phyloP scores from a whole-genome alignment of 2,113 vertebrate genomes.

The Corydoras maculifer region DNA sequence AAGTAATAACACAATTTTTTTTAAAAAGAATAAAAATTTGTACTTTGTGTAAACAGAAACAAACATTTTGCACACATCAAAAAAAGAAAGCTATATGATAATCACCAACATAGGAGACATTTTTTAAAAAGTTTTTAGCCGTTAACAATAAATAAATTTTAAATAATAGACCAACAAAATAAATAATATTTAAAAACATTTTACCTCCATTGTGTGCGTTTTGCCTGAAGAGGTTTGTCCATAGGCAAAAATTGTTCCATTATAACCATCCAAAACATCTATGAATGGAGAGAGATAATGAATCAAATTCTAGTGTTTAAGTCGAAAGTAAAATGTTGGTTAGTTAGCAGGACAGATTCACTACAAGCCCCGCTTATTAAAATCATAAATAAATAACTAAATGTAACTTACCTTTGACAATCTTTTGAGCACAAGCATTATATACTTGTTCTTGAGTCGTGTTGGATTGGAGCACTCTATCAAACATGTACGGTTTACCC shows the following conservation, averaged over 20 bases:
- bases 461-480: constrained; percentile 87
- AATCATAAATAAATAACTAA: too few species aligned
- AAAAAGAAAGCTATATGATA: too few species aligned
- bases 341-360: not conserved
- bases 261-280: constrained; percentile 98
- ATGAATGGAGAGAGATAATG: constrained; percentile 6
- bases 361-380: not conserved
- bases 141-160: too few species aligned
- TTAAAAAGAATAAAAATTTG: too few species aligned
- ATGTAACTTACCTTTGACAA: constrained; percentile 84
- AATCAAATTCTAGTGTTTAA: not conserved
- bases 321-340: not conserved
- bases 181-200: not conserved
- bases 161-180: not conserved
- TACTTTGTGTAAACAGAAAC: too few species aligned
- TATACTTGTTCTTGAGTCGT: constrained; percentile 95
- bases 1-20: too few species aligned
- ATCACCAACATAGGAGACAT: too few species aligned
- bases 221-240: constrained; percentile 96
- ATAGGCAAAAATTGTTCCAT: constrained; percentile 97
- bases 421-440: constrained; percentile 93
- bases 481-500: constrained; percentile 90
- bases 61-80: too few species aligned
- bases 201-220: constrained; percentile 98
- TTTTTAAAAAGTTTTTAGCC: too few species aligned